A percentile compares a stretch with the other conserved stretches of the same genome.
These are phyloP conservation scores for Caloenas nicobarica DNA, from an alignment of 2,113 vertebrate genomes.

Conservation along the genomic window DNA sequence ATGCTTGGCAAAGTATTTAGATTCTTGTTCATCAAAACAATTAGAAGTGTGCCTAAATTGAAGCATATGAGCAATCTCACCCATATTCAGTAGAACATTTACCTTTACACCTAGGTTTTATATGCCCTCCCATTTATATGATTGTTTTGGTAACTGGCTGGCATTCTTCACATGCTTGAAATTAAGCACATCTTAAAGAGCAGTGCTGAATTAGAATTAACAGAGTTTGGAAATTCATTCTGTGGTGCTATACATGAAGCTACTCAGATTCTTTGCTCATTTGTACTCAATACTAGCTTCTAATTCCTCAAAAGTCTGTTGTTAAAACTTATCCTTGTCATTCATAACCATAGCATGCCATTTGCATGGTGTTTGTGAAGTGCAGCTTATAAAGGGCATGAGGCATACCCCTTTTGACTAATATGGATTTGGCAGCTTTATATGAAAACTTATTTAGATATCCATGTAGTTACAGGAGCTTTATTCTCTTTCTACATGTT, in stretches of 20 bases:
- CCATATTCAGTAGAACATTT: background rate
- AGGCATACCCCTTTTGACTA: background rate
- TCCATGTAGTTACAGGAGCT: background rate
- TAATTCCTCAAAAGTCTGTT: background rate
- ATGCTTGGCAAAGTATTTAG: constrained; percentile 54
- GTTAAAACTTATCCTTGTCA: background rate
- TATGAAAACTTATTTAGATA: constrained; percentile 39
- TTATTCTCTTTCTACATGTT: background rate
- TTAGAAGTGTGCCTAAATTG: constrained; percentile 32
- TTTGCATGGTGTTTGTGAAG: background rate
- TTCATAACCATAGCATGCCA: background rate
- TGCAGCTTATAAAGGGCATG: background rate
- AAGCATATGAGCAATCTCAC: background rate
- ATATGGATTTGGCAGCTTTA: background rate
- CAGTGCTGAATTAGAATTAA: background rate
- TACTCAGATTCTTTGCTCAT: background rate
- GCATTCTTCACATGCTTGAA: background rate
- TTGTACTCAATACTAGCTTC: background rate
- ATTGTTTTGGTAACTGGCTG: background rate
- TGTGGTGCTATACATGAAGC: background rate
- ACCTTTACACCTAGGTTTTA: constrained; percentile 5
- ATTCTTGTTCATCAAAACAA: constrained; percentile 48
- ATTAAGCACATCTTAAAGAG: background rate
- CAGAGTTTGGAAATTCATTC: background rate
- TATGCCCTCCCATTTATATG: background rate